Evolutionary conservation across 2,113 vertebrate genomes (phyloP).

Genomic region (Rhizomys pruinosus): DNA sequence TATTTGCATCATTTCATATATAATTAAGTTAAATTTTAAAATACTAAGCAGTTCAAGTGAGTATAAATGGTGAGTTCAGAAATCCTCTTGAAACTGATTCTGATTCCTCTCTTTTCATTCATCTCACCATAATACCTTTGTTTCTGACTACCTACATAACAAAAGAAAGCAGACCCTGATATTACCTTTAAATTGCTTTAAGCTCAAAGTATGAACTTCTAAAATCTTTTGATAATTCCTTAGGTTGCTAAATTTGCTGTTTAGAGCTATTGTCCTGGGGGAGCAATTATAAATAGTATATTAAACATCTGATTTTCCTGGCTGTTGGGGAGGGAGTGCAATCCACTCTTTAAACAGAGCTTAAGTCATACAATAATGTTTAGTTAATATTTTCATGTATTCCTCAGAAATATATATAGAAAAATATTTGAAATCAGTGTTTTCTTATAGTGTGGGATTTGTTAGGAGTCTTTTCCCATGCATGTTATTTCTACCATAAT

Average conservation of each 20-base stretch:
- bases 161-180: neutral
- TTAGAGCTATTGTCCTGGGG: neutral
- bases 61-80: neutral
- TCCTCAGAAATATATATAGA: neutral
- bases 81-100: neutral
- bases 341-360: neutral
- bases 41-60: neutral
- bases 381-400: neutral
- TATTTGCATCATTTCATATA: neutral
- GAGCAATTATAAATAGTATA: neutral
- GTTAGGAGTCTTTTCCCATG: neutral
- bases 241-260: neutral
- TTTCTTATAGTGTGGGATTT: neutral
- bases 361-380: neutral
- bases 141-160: neutral
- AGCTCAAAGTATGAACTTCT: neutral
- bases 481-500: neutral
- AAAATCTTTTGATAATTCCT: constrained; percentile 2
- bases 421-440: constrained; percentile 9
- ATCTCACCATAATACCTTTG: neutral
- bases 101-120: neutral
- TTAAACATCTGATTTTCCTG: neutral
- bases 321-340: neutral
- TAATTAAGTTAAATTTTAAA: neutral
- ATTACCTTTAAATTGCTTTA: constrained; percentile 27